A percentile compares a stretch with the other conserved stretches of the same genome.
Evolutionary conservation across 2,113 vertebrate genomes (phyloP).

Genomic region (Callipepla californica): DNA sequence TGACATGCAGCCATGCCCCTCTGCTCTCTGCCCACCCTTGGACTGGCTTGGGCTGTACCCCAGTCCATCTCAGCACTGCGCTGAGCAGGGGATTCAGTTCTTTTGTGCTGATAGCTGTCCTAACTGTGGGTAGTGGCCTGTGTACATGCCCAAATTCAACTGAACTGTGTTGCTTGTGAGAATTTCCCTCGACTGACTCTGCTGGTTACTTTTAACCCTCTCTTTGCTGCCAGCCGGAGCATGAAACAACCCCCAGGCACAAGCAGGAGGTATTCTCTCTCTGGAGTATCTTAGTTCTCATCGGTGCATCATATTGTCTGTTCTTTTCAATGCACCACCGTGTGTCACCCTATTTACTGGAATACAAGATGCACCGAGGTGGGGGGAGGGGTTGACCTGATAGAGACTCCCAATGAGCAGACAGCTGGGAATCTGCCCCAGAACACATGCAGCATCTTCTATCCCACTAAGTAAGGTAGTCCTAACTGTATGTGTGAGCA

Average conservation of each 20-base stretch:
- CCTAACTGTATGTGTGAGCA: conserved; percentile 33
- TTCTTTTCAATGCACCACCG: conserved; percentile 45
- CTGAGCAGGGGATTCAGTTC: neutral
- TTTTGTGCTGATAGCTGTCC: neutral
- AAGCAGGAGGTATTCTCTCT: conserved; percentile 94
- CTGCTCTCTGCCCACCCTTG: neutral
- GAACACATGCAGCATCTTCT: conserved; percentile 34
- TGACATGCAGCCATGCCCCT: neutral
- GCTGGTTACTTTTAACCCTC: conserved; percentile 81
- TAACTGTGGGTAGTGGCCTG: neutral
- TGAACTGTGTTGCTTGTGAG: conserved; percentile 35
- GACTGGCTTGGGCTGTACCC: neutral
- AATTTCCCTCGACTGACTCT: conserved; percentile 75
- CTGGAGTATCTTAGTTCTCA: conserved; percentile 65
- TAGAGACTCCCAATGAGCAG: neutral
- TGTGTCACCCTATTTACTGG: conserved; percentile 68
- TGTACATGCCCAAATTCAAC: neutral
- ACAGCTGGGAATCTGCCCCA: neutral
- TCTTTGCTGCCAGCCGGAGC: conserved; percentile 89
- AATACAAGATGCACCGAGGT: conserved; percentile 60
- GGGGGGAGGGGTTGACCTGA: neutral
- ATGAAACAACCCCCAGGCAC: conserved; percentile 93
- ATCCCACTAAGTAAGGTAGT: conserved; percentile 51
- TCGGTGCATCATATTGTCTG: conserved; percentile 46
- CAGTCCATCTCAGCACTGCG: neutral